phyloP scores from a whole-genome alignment of 2,888 invertebrate genomes.

The Diloba caeruleocephala region DNA sequence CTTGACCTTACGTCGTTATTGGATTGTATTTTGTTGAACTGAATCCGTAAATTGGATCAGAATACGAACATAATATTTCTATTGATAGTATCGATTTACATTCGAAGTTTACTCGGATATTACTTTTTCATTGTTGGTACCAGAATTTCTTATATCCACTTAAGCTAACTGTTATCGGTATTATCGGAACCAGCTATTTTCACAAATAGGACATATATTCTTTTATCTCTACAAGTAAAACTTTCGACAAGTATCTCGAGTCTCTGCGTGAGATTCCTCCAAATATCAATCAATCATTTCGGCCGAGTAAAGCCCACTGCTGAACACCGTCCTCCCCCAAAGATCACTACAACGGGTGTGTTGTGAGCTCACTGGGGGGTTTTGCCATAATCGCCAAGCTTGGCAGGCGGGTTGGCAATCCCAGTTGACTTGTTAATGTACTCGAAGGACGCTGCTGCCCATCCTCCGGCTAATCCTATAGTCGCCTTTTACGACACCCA shows the following conservation, averaged over 20 bases:
- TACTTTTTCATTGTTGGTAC: slow-evolving; percentile 22
- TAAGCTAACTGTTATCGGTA: slow-evolving; percentile 6
- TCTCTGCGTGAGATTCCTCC: neutral
- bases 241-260: neutral
- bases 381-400: too few species aligned
- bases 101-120: slow-evolving; percentile 14
- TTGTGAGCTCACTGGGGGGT: too few species aligned
- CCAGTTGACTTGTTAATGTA: too few species aligned
- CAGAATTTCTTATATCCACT: slow-evolving; percentile 6
- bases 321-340: too few species aligned
- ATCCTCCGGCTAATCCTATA: too few species aligned
- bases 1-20: too few species aligned
- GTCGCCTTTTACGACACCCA: too few species aligned
- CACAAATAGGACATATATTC: neutral
- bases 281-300: too few species aligned
- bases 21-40: slow-evolving; percentile 24
- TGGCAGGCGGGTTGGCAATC: too few species aligned
- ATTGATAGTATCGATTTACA: slow-evolving; percentile 13
- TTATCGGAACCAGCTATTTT: slow-evolving; percentile 17
- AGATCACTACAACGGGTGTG: too few species aligned
- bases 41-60: slow-evolving; percentile 21
- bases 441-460: too few species aligned
- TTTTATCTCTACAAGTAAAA: neutral
- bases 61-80: slow-evolving; percentile 12
- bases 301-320: too few species aligned